Evolutionary conservation across 2,888 invertebrate species (phyloP).

Genomic region (Sinodicranocentrus sp.): DNA sequence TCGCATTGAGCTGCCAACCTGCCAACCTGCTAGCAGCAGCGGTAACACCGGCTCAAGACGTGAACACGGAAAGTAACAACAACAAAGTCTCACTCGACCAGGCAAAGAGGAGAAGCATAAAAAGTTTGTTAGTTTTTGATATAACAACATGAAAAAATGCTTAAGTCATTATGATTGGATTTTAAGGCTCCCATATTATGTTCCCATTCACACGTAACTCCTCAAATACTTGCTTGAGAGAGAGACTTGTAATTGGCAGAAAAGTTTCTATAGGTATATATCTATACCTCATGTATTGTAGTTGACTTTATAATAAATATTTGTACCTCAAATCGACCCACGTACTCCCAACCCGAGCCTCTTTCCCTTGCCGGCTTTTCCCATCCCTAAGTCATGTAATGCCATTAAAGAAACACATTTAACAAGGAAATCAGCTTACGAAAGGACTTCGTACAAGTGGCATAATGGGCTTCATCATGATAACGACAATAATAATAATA

Average conservation of each 20-base stretch:
- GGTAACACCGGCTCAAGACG: conserved; percentile 22
- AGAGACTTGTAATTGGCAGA: too few relatives aligned
- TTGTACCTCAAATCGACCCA: too few relatives aligned
- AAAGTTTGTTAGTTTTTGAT: conserved; percentile 15
- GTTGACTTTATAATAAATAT: too few relatives aligned
- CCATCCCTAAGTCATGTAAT: conserved; percentile 12
- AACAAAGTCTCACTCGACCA: conserved; percentile 16
- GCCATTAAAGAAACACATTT: conserved; percentile 1
- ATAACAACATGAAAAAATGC: conserved; percentile 19
- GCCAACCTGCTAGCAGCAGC: neutral
- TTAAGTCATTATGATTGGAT: conserved; percentile 18
- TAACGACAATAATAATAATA: conserved; percentile 19
- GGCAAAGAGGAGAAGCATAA: neutral
- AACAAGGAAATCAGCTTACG: conserved; percentile 19
- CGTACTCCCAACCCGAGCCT: neutral
- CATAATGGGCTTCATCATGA: conserved; percentile 13
- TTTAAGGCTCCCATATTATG: conserved; percentile 19
- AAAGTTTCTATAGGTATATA: too few relatives aligned
- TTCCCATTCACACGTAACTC: too few relatives aligned
- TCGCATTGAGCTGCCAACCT: conserved; percentile 46
- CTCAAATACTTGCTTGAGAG: too few relatives aligned
- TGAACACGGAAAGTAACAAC: conserved; percentile 24
- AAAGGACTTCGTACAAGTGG: neutral
- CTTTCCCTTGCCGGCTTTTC: neutral
- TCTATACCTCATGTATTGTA: too few relatives aligned